Evolutionary conservation across 2,797 vertebrate genomes (phyloP).

Genomic region (Nyctibius grandis): DNA sequence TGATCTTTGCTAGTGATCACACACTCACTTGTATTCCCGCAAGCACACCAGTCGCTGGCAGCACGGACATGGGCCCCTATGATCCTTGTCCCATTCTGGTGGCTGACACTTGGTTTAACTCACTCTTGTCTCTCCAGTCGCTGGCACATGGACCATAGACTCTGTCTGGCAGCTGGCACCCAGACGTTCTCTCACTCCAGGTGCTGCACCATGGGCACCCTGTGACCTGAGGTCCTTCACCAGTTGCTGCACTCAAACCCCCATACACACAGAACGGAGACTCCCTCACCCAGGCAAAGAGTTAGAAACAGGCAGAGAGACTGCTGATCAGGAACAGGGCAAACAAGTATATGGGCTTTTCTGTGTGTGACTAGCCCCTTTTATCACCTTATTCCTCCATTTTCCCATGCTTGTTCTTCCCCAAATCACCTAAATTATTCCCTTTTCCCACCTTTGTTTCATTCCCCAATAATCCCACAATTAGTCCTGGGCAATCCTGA

Average conservation of each 20-base stretch:
- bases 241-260: neutral
- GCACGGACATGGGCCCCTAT: too few relatives aligned
- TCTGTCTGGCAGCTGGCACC: neutral
- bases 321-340: neutral
- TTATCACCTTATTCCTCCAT: neutral
- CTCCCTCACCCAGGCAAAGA: neutral
- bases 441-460: neutral
- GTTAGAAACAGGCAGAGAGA: neutral
- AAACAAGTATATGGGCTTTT: neutral
- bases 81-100: too few relatives aligned
- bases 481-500: neutral
- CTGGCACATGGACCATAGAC: neutral
- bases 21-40: too few relatives aligned
- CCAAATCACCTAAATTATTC: neutral
- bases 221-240: fast-evolving
- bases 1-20: neutral
- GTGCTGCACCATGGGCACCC: neutral
- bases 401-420: neutral
- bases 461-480: neutral
- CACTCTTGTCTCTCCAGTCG: neutral
- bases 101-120: neutral
- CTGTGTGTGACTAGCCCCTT: neutral
- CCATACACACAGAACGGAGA: neutral
- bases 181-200: neutral
- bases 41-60: neutral